phyloP scores from a whole-genome alignment of 2,113 vertebrate genomes.

The Phalacrocorax aristotelis region DNA sequence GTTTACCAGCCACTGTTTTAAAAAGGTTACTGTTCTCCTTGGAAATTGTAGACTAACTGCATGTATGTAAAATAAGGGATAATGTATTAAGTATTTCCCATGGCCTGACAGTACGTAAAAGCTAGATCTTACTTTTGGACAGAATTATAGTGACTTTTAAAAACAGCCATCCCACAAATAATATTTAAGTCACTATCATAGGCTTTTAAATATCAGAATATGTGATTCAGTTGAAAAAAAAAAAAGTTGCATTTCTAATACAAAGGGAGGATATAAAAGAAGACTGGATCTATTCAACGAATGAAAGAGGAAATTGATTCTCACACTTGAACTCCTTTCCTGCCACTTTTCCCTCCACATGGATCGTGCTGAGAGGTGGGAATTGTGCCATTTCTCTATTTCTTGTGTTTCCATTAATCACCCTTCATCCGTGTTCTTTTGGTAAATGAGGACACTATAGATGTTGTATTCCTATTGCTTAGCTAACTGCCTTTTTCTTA shows the following conservation, averaged over 20 bases:
- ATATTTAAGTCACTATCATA: not conserved
- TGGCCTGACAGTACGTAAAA: fast-evolving
- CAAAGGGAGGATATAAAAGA: not conserved
- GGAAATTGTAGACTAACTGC: not conserved
- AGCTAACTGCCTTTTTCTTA: not conserved
- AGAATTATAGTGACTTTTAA: not conserved
- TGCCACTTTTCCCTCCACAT: not conserved
- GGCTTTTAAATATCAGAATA: not conserved
- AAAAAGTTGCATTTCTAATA: not conserved
- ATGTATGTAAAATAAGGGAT: not conserved
- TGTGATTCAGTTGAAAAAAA: not conserved
- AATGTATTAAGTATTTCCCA: not conserved
- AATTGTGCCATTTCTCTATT: not conserved
- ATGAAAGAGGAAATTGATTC: not conserved
- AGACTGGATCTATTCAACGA: not conserved
- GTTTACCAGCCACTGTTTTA: not conserved
- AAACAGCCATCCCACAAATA: not conserved
- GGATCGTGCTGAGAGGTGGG: not conserved
- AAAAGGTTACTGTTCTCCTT: not conserved
- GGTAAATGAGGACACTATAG: not conserved
- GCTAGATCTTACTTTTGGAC: not conserved
- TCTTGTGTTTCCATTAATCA: not conserved
- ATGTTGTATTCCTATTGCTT: not conserved
- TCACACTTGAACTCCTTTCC: not conserved
- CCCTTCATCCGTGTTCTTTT: not conserved